These are phyloP conservation scores for Tachystola acroxantha DNA, from an alignment of 2,888 invertebrate species.

Conservation along the genomic window DNA sequence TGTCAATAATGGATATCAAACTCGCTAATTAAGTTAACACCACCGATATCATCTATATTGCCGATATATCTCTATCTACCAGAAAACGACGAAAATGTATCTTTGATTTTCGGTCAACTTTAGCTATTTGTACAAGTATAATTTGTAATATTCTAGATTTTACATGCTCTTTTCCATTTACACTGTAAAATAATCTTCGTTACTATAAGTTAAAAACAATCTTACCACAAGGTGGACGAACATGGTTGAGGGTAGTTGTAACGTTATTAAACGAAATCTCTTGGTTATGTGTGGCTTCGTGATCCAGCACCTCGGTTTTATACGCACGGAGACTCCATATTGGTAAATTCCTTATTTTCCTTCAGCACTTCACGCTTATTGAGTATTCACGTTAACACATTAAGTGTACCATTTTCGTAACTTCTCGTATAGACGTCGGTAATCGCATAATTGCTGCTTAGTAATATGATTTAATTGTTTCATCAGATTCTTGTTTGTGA, in stretches of 20 bases:
- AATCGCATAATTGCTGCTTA: slow-evolving; percentile 36
- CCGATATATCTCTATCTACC: too few relatives aligned
- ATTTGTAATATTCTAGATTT: too few relatives aligned
- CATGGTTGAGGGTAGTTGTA: slow-evolving; percentile 36
- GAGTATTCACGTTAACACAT: slow-evolving; percentile 48
- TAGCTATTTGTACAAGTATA: too few relatives aligned
- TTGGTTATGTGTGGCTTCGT: slow-evolving; percentile 23
- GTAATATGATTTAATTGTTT: slow-evolving; percentile 32
- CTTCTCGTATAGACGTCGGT: slow-evolving; percentile 29
- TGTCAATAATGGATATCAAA: too few relatives aligned
- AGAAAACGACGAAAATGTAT: too few relatives aligned
- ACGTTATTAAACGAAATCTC: slow-evolving; percentile 28
- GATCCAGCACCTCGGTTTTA: slow-evolving; percentile 38
- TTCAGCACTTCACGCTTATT: slow-evolving; percentile 60
- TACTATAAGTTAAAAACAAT: too few relatives aligned
- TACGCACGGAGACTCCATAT: slow-evolving; percentile 35
- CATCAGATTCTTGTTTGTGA: slow-evolving; percentile 38
- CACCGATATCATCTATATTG: too few relatives aligned
- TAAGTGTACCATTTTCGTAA: slow-evolving; percentile 53
- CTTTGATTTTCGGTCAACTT: too few relatives aligned
- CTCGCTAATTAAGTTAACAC: too few relatives aligned
- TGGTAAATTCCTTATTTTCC: slow-evolving; percentile 52
- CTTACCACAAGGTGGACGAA: slow-evolving; percentile 57
- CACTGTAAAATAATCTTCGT: too few relatives aligned
- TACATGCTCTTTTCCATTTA: too few relatives aligned